These are phyloP conservation scores for Grallaria varia DNA, from an alignment of 2,113 vertebrate genomes.

Conservation along the genomic window DNA sequence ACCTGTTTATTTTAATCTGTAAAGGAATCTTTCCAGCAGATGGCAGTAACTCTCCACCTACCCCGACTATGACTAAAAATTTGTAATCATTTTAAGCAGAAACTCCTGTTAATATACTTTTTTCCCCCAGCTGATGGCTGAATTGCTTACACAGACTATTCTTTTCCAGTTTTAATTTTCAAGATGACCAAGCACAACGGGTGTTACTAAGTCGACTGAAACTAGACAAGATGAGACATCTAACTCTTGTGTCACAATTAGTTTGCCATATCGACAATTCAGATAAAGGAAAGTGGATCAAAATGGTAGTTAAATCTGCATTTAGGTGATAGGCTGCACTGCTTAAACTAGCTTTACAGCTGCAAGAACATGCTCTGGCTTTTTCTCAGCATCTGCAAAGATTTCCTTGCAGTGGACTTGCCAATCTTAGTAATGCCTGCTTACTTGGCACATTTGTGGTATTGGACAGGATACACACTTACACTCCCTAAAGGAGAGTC, in stretches of 20 bases:
- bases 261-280: neutral
- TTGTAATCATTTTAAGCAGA: neutral
- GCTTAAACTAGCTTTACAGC: neutral
- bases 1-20: neutral
- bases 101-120: neutral
- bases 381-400: neutral
- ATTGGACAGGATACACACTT: neutral
- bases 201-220: neutral
- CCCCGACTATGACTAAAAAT: neutral
- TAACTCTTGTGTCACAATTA: neutral
- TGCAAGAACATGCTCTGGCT: neutral
- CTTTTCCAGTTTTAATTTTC: neutral
- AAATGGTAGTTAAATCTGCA: neutral
- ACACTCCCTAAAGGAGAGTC: neutral
- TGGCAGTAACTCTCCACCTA: slow-evolving; percentile 51
- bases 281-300: neutral
- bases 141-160: neutral
- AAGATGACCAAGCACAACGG: neutral
- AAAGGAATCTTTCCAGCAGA: slow-evolving; percentile 37
- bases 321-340: neutral
- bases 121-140: neutral
- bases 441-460: neutral
- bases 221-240: neutral
- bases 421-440: neutral
- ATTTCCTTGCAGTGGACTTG: neutral